Percentiles rank a stretch among this genome's conserved stretches.
These are phyloP conservation scores for Vulpes ferrilata DNA, from an alignment of 2,113 vertebrate species.

Conservation along the genomic window DNA sequence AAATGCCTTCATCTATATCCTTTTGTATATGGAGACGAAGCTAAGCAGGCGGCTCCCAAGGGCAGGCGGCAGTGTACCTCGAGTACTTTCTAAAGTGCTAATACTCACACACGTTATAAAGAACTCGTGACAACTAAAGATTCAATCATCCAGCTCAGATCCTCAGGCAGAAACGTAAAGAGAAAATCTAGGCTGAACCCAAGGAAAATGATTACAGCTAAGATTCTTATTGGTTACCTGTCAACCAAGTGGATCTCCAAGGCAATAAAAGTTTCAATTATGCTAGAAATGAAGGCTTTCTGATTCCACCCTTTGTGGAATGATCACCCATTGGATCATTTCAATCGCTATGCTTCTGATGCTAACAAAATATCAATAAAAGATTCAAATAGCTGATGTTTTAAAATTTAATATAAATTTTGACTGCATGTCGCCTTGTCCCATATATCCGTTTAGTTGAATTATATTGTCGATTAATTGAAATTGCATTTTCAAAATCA, in stretches of 20 bases:
- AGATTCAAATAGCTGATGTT: not conserved
- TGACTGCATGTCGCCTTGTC: not conserved
- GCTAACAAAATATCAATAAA: not conserved
- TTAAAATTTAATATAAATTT: not conserved
- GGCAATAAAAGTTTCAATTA: not conserved
- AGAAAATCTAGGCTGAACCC: not conserved
- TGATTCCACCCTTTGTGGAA: too few relatives aligned
- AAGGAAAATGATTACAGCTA: not conserved
- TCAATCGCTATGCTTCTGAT: not conserved
- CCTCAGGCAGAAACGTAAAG: not conserved
- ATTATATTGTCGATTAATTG: conserved; percentile 8
- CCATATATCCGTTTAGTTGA: not conserved
- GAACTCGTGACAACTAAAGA: not conserved
- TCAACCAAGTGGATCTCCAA: not conserved
- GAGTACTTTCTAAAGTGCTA: not conserved
- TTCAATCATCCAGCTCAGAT: not conserved
- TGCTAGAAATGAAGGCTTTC: not conserved
- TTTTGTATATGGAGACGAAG: not conserved
- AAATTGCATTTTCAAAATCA: conserved; percentile 41
- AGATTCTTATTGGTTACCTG: not conserved
- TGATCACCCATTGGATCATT: not conserved
- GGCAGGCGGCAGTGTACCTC: not conserved
- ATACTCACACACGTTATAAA: not conserved
- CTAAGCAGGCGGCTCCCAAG: not conserved
- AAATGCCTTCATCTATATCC: not conserved